Base-by-base conservation (phyloP, 2,888 invertebrate species). In the Ennomos erosarius region DNA sequence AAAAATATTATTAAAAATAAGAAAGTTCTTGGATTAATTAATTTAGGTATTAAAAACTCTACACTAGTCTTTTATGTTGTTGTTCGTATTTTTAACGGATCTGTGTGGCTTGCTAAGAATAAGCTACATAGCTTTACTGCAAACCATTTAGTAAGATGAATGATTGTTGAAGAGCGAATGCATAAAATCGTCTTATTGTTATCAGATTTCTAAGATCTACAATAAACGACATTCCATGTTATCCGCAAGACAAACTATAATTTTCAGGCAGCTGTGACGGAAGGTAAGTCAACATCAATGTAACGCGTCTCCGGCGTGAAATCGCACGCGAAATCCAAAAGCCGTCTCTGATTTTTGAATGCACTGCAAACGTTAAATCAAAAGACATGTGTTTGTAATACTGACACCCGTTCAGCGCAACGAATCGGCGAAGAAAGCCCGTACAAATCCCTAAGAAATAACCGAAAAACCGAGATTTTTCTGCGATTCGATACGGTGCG, bases 391-490 rank as follows among this genome's bases (percentile, higher is more conserved):
- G 92, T 91, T 90, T 89, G 90, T 87, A 85, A 88, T 87, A 64
- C 89, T 89, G 86, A 91, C 90, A 89, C 85, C 90, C 90, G 90
- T 92, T 83, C 82, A 85, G 85, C 91, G 87, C 65, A 70, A 76
- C 91, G 79, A 92, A 93, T 93, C 78, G 72, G 66, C 82, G 92
- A 89, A 92, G 93, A 93, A 93, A 93, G 89, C 82, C 92, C 91
- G 90, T 92, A 87, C 87, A 92, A 93, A 93, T 92, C 88, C 84
- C 76, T 87, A 90, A 92, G 93, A 92, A 92, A 92, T 89, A 90
- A 92, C 91, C 93, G 92, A 92, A 89, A 92, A 93, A 93, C 93
- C 92, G 88, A 88, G 89, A 92, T 91, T 90, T 92, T 92, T 90
- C 91, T 87, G 91, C 90, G 80, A 92, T 93, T 93, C 89, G 93